Evolutionary conservation across 2,888 invertebrate genomes (phyloP).

Genomic region (Orchesella flavescens): DNA sequence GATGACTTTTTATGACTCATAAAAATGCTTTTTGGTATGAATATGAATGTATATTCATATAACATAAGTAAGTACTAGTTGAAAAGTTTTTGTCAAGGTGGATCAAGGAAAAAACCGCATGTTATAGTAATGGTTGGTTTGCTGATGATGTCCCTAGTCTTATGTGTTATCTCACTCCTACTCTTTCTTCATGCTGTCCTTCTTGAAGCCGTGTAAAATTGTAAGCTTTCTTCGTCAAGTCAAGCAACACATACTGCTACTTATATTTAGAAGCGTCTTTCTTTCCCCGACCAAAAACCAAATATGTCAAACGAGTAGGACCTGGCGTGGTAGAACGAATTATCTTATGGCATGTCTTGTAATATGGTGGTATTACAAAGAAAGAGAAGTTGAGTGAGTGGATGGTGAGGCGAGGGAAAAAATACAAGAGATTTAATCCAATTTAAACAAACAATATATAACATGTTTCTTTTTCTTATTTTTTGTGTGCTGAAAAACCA

Average conservation of each 20-base stretch:
- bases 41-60: background rate
- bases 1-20: slow-evolving; percentile 1
- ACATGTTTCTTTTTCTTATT: no score
- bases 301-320: slow-evolving; percentile 48
- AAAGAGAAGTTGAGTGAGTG: background rate
- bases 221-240: no score
- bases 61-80: no score
- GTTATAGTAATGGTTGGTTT: background rate
- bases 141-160: background rate
- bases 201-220: no score
- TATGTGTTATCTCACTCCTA: no score
- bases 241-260: no score
- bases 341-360: slow-evolving; percentile 27
- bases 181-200: no score
- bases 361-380: background rate
- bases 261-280: no score
- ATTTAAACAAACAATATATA: slow-evolving; percentile 23
- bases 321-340: background rate
- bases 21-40: background rate
- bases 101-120: no score
- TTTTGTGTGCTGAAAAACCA: no score
- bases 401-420: background rate
- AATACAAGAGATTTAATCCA: slow-evolving; percentile 47
- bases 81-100: no score
- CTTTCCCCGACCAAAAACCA: no score